These are phyloP conservation scores for Hemibagrus wyckioides DNA, from an alignment of 2,113 vertebrate genomes.

Conservation along the genomic window DNA sequence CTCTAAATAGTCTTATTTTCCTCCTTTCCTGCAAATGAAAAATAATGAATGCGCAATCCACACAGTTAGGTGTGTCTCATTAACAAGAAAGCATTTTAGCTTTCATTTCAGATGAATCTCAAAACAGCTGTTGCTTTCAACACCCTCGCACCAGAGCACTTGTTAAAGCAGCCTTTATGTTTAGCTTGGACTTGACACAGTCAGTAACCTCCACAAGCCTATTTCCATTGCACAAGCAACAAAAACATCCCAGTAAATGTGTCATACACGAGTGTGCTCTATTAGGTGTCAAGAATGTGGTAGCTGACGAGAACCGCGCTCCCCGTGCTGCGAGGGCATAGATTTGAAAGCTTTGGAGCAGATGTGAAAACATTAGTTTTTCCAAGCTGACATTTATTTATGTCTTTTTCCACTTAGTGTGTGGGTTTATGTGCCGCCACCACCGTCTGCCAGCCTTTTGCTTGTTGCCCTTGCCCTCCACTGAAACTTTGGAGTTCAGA, in stretches of 20 bases:
- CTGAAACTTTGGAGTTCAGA: slow-evolving; percentile 3
- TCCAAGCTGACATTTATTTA: slow-evolving; percentile 29
- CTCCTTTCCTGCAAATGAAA: neutral
- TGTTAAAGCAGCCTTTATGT: slow-evolving; percentile 19
- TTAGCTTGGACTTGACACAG: slow-evolving; percentile 23
- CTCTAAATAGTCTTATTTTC: neutral
- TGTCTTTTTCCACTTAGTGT: slow-evolving; percentile 26
- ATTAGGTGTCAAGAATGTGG: slow-evolving; percentile 23
- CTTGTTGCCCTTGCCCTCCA: slow-evolving; percentile 18
- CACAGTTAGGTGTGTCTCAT: neutral
- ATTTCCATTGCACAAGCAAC: slow-evolving; percentile 26
- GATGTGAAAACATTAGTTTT: slow-evolving; percentile 43
- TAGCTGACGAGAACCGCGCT: neutral
- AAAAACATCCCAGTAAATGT: slow-evolving; percentile 47
- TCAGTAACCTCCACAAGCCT: neutral
- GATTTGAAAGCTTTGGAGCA: slow-evolving; percentile 33
- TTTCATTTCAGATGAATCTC: neutral
- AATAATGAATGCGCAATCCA: neutral
- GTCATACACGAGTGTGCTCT: slow-evolving; percentile 41
- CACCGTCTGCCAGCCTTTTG: neutral
- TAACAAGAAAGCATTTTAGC: neutral
- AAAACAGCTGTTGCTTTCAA: slow-evolving; percentile 3
- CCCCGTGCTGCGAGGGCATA: slow-evolving; percentile 1
- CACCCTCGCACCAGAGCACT: neutral
- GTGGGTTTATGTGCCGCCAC: slow-evolving; percentile 15